A percentile compares a stretch with the other conserved stretches of the same genome.
Conservation (phyloP, 2,113 vertebrate genomes). For the Mus spicilegus region DNA sequence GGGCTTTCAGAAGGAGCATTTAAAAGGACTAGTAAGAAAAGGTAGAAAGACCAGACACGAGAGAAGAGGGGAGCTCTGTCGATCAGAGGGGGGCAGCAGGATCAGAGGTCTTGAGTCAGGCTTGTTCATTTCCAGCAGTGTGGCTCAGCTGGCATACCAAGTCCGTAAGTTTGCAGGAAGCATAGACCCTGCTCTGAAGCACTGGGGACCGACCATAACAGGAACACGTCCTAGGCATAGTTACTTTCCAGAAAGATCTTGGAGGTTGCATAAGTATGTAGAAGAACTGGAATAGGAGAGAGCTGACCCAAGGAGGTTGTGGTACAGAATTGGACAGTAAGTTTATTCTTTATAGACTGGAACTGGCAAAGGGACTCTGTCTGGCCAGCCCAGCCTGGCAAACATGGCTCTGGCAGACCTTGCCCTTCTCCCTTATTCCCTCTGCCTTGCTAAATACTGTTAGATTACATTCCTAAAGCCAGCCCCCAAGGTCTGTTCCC, state of each 20-base stretch:
- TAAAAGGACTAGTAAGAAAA: background rate
- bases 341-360: background rate
- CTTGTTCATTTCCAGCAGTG: background rate
- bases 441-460: background rate
- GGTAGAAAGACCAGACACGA: background rate
- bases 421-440: background rate
- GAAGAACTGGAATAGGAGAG: background rate
- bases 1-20: background rate
- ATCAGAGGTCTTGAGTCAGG: background rate
- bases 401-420: background rate
- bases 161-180: background rate
- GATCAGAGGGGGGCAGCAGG: background rate
- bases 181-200: background rate
- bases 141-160: background rate
- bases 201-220: background rate
- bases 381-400: background rate
- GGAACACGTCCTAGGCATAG: background rate
- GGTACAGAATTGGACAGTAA: background rate
- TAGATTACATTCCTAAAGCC: background rate
- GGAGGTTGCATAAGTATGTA: background rate
- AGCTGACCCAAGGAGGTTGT: background rate
- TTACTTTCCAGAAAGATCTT: slow-evolving; percentile 49
- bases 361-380: background rate
- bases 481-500: background rate
- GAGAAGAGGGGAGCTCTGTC: background rate